These are phyloP conservation scores for Poecilia wingei DNA, from an alignment of 2,797 vertebrate species.

Conservation along the genomic window DNA sequence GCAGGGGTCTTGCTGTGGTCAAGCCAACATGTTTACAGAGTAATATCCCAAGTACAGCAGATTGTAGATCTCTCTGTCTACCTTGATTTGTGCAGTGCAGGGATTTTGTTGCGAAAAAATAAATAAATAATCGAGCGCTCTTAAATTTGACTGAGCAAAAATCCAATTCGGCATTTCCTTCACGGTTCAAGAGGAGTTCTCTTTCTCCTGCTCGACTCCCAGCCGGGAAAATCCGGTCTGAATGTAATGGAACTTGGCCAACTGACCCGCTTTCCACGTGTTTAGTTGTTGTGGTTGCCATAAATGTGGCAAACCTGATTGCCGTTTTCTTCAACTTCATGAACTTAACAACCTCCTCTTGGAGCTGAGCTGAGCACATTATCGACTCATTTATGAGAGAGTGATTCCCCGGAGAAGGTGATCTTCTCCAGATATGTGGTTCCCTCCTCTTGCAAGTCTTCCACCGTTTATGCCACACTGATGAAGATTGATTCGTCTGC, in stretches of 20 bases:
- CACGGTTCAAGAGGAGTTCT: slow-evolving; percentile 42
- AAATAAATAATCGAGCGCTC: slow-evolving; percentile 61
- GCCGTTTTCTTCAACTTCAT: slow-evolving; percentile 46
- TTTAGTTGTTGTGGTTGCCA: slow-evolving; percentile 2
- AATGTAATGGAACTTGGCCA: slow-evolving; percentile 49
- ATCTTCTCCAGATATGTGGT: slow-evolving; percentile 45
- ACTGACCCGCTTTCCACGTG: slow-evolving; percentile 66
- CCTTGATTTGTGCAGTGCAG: slow-evolving; percentile 31
- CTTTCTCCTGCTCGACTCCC: slow-evolving; percentile 1
- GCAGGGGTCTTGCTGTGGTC: slow-evolving; percentile 62
- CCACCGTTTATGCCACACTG: slow-evolving; percentile 26
- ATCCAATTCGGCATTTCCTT: slow-evolving; percentile 58
- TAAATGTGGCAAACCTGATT: slow-evolving; percentile 12
- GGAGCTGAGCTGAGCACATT: slow-evolving; percentile 52
- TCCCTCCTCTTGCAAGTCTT: slow-evolving; percentile 15
- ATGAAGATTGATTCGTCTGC: slow-evolving; percentile 62
- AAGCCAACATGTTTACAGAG: slow-evolving; percentile 59
- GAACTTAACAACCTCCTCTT: slow-evolving; percentile 59
- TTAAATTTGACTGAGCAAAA: slow-evolving; percentile 59
- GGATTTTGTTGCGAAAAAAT: slow-evolving; percentile 29
- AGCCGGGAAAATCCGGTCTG: slow-evolving; percentile 26
- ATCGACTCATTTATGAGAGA: slow-evolving; percentile 64
- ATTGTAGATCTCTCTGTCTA: slow-evolving; percentile 63
- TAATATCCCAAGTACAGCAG: slow-evolving; percentile 58
- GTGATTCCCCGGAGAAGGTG: slow-evolving; percentile 19